Evolutionary conservation across 2,888 invertebrate species (phyloP), one percentile per base, ranked within the genome.

Genomic region (Drosophila histrio): DNA sequence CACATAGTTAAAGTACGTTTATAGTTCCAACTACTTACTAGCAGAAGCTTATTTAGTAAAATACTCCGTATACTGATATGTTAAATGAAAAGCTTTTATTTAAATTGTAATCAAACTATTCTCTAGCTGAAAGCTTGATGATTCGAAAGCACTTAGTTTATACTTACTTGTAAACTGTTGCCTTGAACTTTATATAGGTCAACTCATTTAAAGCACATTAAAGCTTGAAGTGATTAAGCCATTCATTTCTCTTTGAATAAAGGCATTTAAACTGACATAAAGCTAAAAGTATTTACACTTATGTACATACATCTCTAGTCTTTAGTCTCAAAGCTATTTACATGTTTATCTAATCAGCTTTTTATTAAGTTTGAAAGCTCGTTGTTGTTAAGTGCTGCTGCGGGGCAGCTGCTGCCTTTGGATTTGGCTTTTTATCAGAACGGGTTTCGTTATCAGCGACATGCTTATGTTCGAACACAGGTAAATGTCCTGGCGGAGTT

Each of bases 401-500:
- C 3, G 1, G 9, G 8, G 15, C 47, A 34, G 39, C 22, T 58
- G 59, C 52, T 52, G 38, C 3, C 15, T 8, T 11, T 32, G 46
- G 8, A 11, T 22, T 22, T 17, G 26, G 34, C 34, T 11, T 17
- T 36, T 49, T 56, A 44, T 15, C 32, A n/a, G 32, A 24, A 46
- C 17, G 5, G 26, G 34, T 4, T 39, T 34, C 22, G 8, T 68
- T 69, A 75, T 72, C 72, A 26, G 64, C 5, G 7, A 17, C 21
- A 38, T 28, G 38, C 39, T 28, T 32, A 30, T 46, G 63, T 28
- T 44, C 8, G 30, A 17, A 59, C 70, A 63, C 32, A 34, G 9
- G 50, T 53, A 38, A 74, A 38, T 72, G 54, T 59, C 46, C 53
- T 65, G 50, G 15, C 39, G 44, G 49, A 24, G 47, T 30, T 13